These are phyloP conservation scores for Sepiola atlantica DNA, from an alignment of 2,888 invertebrate species.

Conservation along the genomic window DNA sequence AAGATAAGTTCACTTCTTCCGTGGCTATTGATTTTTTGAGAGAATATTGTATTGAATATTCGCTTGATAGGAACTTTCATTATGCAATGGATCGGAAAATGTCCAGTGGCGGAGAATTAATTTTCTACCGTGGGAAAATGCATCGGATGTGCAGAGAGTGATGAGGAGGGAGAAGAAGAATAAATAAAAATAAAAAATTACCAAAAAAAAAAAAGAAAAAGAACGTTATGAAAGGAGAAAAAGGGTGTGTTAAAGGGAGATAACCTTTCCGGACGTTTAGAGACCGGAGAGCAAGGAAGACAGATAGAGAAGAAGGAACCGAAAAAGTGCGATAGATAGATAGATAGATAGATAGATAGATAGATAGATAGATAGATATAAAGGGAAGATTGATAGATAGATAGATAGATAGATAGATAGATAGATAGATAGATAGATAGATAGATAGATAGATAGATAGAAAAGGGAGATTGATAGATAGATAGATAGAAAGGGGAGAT, in stretches of 20 bases:
- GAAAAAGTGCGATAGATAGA: too few species aligned
- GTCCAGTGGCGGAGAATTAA: not conserved
- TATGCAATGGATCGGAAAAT: not conserved
- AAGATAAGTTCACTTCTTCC: not conserved
- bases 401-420: not conserved
- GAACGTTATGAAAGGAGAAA: too few species aligned
- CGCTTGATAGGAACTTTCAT: not conserved
- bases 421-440: not conserved
- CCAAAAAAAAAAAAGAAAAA: too few species aligned
- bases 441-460: not conserved
- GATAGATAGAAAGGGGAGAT: not conserved
- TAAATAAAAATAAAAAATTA: too few species aligned
- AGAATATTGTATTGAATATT: not conserved
- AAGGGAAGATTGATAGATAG: fast-evolving
- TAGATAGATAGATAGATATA: not conserved
- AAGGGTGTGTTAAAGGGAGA: too few species aligned
- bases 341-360: not conserved
- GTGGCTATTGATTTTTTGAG: not conserved
- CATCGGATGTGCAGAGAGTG: not conserved
- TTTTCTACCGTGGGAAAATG: not conserved
- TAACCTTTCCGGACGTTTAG: too few species aligned
- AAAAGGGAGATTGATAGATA: fast-evolving
- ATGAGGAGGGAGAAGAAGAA: not conserved
- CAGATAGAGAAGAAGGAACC: too few species aligned
- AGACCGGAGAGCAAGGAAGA: too few species aligned